phyloP scores from a whole-genome alignment of 2,113 vertebrate genomes.

The Lycaon pictus region DNA sequence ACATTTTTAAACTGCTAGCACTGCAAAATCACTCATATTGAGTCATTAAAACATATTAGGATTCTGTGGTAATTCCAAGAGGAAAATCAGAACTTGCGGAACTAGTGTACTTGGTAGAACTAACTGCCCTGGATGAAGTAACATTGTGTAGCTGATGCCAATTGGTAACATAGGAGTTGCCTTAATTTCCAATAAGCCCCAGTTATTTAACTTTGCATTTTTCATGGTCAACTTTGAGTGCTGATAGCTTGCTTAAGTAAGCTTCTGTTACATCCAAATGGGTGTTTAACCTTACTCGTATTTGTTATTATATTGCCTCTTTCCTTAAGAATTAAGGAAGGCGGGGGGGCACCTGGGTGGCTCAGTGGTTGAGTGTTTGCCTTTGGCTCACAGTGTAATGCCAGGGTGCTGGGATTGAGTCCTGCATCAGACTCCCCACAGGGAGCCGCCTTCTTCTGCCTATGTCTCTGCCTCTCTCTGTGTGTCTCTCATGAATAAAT shows the following conservation, averaged over 20 bases:
- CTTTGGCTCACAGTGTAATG: no score
- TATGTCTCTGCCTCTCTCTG: no score
- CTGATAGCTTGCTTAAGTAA: neutral
- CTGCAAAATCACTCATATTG: neutral
- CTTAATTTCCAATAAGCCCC: neutral
- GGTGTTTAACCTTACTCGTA: neutral
- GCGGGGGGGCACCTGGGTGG: no score
- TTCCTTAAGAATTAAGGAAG: conserved; percentile 32
- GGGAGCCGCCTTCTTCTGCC: no score
- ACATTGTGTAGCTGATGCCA: neutral
- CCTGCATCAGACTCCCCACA: no score
- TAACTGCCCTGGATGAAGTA: neutral
- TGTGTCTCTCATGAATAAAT: no score
- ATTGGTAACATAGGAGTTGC: neutral
- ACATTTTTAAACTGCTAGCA: conserved; percentile 40
- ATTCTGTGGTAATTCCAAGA: neutral
- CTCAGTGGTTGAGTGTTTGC: no score
- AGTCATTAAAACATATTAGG: conserved; percentile 10
- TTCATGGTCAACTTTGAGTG: neutral
- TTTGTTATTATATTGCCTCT: neutral
- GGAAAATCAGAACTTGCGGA: neutral
- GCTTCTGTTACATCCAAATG: neutral
- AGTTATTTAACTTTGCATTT: conserved; percentile 38
- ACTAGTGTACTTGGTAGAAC: neutral
- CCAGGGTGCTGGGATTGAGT: no score